Base-by-base conservation (phyloP, 2,113 vertebrate species). In the Cairina moschata region DNA sequence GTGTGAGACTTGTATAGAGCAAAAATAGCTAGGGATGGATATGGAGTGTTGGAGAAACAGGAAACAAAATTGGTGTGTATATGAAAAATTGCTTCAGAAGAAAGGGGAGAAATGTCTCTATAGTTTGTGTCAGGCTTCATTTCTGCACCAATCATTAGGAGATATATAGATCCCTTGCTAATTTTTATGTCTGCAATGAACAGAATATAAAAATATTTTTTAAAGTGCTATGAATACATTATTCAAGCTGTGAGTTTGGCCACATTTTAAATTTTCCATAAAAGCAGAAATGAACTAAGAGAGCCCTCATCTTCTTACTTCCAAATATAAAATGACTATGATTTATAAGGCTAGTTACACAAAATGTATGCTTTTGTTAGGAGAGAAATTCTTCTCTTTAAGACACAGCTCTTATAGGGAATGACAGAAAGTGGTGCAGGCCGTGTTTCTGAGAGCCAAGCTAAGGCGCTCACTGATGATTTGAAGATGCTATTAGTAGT, bases 191-290 rank as follows among this genome's bases (percentile, higher is more conserved):
- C 68, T 93, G 63, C 50, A 50, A 6, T 77, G 58, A 88, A 77
- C 9, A 88, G 91, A 96, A 93, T 44, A 55, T 0, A 3, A 76
- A 50, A 71, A 38, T 23, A 28, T 50, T 91, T 90, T 83, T 69
- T 76, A 11, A 89, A 94, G 38, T 69, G 15, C 78, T 93, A 23
- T 89, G 80, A 93, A 91, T 95, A 94, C 63, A 78, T 40, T 76
- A 83, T 83, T 87, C 89, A 95, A 95, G 87, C 92, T 97, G 92
- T 89, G 91, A 95, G 42, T 89, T 91, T 95, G 93, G 93, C 87
- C 31, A 42, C 77, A 78, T 74, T 92, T 91, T 93, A 79, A 52
- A 80, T 95, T 96, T 96, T 95, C 90, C 86, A 78, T 95, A 78
- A 90, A 90, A 80, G 34, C 46, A 63, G 63, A 90, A 96, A 90